Evolutionary conservation across 1,140 invertebrate genomes (phyloP).

Genomic region (Ylistrum balloti): DNA sequence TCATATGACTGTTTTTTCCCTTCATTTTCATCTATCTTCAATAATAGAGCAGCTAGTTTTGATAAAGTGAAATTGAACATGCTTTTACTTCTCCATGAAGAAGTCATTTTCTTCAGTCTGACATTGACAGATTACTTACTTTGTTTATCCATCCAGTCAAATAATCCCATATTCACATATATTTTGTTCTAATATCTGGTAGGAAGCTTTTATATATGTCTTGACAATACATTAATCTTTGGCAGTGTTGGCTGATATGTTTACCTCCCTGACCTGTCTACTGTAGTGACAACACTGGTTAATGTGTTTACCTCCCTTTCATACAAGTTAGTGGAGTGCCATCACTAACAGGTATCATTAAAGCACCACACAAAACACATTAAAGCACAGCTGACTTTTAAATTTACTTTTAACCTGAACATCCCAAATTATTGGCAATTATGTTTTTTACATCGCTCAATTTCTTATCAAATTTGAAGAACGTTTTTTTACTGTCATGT

Average conservation of each 20-base stretch:
- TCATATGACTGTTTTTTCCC: too few species aligned
- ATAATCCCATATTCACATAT: background rate
- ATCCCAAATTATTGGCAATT: slow-evolving; percentile 9
- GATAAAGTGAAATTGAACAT: too few species aligned
- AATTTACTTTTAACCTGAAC: background rate
- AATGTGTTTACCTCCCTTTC: too few species aligned
- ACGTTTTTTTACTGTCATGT: background rate
- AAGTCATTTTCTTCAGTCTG: too few species aligned
- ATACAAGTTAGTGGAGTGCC: background rate
- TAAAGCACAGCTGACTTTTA: background rate
- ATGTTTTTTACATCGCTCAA: background rate
- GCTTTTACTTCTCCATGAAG: too few species aligned
- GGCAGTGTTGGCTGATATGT: background rate
- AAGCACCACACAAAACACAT: background rate
- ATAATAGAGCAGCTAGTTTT: too few species aligned
- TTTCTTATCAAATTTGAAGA: background rate
- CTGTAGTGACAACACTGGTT: too few species aligned
- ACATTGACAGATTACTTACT: too few species aligned
- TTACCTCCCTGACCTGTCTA: background rate
- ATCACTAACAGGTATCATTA: background rate
- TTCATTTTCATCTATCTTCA: too few species aligned
- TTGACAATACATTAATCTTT: too few species aligned
- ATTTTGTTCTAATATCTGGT: background rate
- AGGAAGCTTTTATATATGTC: too few species aligned
- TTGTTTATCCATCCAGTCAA: background rate